A percentile compares a stretch with the other conserved stretches of the same genome.
Evolutionary conservation across 2,113 vertebrate genomes (phyloP).

Genomic region (Zootoca vivipara): DNA sequence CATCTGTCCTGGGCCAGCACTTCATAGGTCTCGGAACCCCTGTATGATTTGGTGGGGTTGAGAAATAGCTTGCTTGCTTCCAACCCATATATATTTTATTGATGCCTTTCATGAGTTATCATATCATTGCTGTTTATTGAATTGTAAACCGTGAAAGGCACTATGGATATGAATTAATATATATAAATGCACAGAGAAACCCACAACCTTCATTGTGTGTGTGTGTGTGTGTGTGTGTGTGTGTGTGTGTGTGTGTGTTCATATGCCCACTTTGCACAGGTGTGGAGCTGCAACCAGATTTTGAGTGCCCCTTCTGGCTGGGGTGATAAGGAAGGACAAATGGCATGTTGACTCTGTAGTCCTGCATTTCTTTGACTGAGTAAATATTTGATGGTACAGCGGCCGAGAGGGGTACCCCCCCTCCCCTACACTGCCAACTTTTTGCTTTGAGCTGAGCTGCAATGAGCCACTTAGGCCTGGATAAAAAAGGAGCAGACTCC

Average conservation of each 20-base stretch:
- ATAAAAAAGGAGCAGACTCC: not conserved
- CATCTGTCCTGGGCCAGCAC: no score
- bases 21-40: no score
- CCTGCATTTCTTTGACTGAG: constrained; percentile 42
- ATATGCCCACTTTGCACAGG: constrained; percentile 49
- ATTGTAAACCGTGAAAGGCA: no score
- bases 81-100: no score
- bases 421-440: not conserved
- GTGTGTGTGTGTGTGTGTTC: no score
- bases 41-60: no score
- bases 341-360: constrained; percentile 44
- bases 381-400: constrained; percentile 8
- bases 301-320: constrained; percentile 38
- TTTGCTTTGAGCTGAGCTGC: not conserved
- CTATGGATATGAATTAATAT: no score
- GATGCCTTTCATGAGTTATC: no score
- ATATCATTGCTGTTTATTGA: no score
- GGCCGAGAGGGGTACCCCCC: not conserved
- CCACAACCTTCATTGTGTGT: not conserved
- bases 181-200: not conserved
- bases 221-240: not conserved
- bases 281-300: not conserved
- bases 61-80: no score
- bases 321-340: constrained; percentile 45
- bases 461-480: not conserved